Evolutionary conservation across 2,113 vertebrate genomes (phyloP), one percentile per base, ranked within the genome.

Genomic region (Bufo gargarizans): DNA sequence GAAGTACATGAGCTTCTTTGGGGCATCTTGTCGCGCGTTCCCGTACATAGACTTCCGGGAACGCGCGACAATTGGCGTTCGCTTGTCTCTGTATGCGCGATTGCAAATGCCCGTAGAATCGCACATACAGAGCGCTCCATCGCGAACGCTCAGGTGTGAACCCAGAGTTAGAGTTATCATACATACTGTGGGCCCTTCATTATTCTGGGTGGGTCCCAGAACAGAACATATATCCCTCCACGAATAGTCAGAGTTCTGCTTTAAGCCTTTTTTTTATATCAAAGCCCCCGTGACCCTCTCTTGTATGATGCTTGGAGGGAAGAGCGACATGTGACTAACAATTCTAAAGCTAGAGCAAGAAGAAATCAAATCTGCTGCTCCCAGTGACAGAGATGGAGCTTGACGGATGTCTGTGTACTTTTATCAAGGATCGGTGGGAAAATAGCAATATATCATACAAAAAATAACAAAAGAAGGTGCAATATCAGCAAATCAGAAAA

Each of bases 401-500:
- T 72, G 80, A 83, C 43, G 14, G 80, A 88, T 88, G 33, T 45
- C 16, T 63, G 71, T 88, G 80, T 88, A 65, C 81, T 76, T 76
- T 82, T 83, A 22, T 49, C 53, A 74, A 71, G 69, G 79, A 80
- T 82, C 45, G 69, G 56, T 22, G 55, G 67, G 45, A 72, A 63
- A 61, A 63, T 50, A 53, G 69, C 56, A 74, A 88, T 88, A 58
- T 49, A 88, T 88, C 80, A 88, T 74, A 72, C 20, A 76, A 83
- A 53, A 82, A 88, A 88, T 88, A 76, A 82, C 86, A 76, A 79
- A 76, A 65, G 80, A 61, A 81, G 65, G 17, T 77, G 79, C 72
- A 10, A 88, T 77, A 82, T 88, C 86, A 88, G 86, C 86, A 88
- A 76, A 76, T 83, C 80, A 50, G 53, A 61, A 43, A 61, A 65